These are phyloP conservation scores for Torymus aiolomorphi DNA, from an alignment of 2,888 invertebrate species.

Conservation along the genomic window DNA sequence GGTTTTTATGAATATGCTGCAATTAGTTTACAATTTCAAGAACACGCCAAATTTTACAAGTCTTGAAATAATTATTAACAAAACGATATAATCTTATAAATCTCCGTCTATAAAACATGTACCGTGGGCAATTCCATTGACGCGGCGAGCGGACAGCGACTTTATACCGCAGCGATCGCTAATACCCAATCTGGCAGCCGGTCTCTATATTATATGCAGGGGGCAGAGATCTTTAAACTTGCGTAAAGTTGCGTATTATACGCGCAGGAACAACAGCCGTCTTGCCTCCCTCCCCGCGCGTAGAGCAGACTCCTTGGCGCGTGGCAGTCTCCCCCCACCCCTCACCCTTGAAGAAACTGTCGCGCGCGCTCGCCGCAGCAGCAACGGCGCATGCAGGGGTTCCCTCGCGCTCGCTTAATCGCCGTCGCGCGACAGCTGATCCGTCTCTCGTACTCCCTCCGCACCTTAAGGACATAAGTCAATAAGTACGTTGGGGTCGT, in stretches of 20 bases:
- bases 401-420: slow-evolving; percentile 50
- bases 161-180: too few species aligned
- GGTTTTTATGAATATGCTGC: too few species aligned
- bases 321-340: slow-evolving; percentile 10
- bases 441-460: slow-evolving; percentile 34
- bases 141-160: too few species aligned
- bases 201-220: too few species aligned
- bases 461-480: slow-evolving; percentile 67
- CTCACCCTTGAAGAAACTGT: slow-evolving; percentile 15
- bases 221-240: slow-evolving; percentile 12
- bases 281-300: background rate
- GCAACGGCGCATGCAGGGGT: slow-evolving; percentile 58
- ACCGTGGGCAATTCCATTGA: too few species aligned
- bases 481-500: slow-evolving; percentile 68
- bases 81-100: too few species aligned
- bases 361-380: slow-evolving; percentile 56
- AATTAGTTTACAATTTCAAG: too few species aligned
- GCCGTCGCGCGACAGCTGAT: slow-evolving; percentile 66
- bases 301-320: slow-evolving; percentile 19
- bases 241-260: slow-evolving; percentile 21
- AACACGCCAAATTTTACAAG: too few species aligned
- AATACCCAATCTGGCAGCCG: too few species aligned
- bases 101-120: too few species aligned
- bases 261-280: background rate
- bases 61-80: too few species aligned